Conservation (phyloP, 37 sponge, comb jelly and placozoan species). For the Halisarca cf. caerulea region DNA sequence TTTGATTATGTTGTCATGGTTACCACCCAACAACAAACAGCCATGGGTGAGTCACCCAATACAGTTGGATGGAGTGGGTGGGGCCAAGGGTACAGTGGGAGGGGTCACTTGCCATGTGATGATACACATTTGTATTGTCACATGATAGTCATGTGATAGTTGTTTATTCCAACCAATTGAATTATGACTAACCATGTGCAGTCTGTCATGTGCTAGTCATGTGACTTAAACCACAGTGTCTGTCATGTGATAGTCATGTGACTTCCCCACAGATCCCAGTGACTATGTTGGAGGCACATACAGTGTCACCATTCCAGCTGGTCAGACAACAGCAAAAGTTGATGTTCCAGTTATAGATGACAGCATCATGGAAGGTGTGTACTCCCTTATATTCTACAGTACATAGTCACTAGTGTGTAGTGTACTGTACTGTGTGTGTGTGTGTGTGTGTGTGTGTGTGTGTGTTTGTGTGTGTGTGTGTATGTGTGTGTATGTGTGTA, state of each 20-base stretch:
- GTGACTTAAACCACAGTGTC: too few relatives aligned
- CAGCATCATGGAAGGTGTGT: slow-evolving; percentile 17
- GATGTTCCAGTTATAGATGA: not conserved
- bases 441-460: not conserved
- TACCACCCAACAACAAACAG: not conserved
- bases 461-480: too few relatives aligned
- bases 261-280: not conserved
- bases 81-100: not conserved
- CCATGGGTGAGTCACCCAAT: not conserved
- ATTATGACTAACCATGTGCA: too few relatives aligned
- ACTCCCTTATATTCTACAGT: too few relatives aligned
- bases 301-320: slow-evolving; percentile 8
- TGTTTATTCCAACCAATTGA: too few relatives aligned
- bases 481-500: too few relatives aligned
- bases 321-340: not conserved
- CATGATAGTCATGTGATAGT: not conserved
- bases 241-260: slow-evolving; percentile 3
- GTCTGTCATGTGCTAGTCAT: too few relatives aligned
- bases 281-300: not conserved
- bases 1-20: not conserved
- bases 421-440: not conserved
- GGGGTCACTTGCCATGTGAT: too few relatives aligned
- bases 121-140: too few relatives aligned
- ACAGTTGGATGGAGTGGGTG: not conserved
- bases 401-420: too few relatives aligned